Conservation (phyloP, 2,113 vertebrate genomes). For the Carassius auratus region DNA sequence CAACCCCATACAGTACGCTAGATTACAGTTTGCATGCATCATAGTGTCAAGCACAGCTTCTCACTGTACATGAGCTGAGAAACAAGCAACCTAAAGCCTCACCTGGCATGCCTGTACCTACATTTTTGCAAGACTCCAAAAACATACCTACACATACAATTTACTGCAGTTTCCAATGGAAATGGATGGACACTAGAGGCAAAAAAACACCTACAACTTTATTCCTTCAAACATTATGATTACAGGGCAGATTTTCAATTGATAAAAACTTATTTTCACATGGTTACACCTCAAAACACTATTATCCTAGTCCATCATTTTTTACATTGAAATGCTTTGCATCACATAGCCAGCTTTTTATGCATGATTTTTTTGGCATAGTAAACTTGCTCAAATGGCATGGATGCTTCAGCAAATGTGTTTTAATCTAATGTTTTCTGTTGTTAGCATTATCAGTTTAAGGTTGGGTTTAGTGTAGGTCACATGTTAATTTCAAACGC, state of each 20-base stretch:
- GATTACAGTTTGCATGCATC: conserved; percentile 12
- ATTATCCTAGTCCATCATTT: background rate
- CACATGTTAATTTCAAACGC: background rate
- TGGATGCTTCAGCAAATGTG: background rate
- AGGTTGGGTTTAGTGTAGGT: background rate
- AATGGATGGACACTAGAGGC: background rate
- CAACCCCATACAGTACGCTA: conserved; percentile 10
- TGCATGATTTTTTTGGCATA: background rate
- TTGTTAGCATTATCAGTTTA: background rate
- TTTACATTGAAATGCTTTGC: background rate
- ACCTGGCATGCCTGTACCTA: background rate
- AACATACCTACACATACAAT: background rate
- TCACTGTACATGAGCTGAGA: background rate
- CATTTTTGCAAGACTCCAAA: background rate
- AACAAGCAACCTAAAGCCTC: background rate
- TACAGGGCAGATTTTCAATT: background rate
- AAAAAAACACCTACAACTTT: background rate
- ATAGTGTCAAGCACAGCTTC: conserved; percentile 9
- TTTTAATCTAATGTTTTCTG: background rate
- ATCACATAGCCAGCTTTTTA: background rate
- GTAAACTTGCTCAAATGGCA: background rate
- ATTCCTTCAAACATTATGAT: background rate
- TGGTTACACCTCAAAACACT: background rate
- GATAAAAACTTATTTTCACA: no score
- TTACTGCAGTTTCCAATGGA: background rate